These are phyloP conservation scores for Leptinotarsa defecta DNA, from an alignment of 1,140 invertebrate genomes.

Conservation along the genomic window DNA sequence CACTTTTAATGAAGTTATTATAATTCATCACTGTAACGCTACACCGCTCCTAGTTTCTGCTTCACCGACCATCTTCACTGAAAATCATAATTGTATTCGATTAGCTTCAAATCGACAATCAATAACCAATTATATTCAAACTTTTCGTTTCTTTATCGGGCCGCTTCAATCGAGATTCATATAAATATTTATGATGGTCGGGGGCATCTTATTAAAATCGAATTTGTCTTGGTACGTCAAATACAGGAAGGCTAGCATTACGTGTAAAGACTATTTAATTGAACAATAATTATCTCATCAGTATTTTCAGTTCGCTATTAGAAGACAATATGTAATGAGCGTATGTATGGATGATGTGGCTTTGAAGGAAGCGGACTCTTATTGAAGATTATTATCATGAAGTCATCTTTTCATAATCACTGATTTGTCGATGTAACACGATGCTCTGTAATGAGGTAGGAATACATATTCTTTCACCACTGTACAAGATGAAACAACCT, in stretches of 20 bases:
- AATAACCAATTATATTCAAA: neutral
- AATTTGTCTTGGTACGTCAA: conserved; percentile 1
- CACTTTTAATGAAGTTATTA: too few species aligned
- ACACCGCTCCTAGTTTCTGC: too few species aligned
- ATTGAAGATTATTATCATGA: neutral
- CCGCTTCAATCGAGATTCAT: neutral
- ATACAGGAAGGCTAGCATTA: conserved; percentile 3
- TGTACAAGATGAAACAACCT: too few species aligned
- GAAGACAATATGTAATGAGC: neutral
- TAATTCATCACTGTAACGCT: too few species aligned
- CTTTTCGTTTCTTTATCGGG: neutral
- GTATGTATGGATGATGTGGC: neutral
- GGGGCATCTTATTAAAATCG: neutral
- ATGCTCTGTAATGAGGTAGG: too few species aligned
- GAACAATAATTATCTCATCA: neutral
- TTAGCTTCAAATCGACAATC: too few species aligned
- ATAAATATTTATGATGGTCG: neutral
- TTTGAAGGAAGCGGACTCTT: neutral
- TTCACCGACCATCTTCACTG: too few species aligned
- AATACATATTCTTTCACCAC: too few species aligned
- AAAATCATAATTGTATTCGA: too few species aligned
- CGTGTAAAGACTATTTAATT: neutral
- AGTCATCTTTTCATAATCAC: neutral
- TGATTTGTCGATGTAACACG: too few species aligned
- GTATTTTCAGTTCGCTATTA: neutral